phyloP scores from a whole-genome alignment of 2,888 invertebrate species.

The Idaea straminata region DNA sequence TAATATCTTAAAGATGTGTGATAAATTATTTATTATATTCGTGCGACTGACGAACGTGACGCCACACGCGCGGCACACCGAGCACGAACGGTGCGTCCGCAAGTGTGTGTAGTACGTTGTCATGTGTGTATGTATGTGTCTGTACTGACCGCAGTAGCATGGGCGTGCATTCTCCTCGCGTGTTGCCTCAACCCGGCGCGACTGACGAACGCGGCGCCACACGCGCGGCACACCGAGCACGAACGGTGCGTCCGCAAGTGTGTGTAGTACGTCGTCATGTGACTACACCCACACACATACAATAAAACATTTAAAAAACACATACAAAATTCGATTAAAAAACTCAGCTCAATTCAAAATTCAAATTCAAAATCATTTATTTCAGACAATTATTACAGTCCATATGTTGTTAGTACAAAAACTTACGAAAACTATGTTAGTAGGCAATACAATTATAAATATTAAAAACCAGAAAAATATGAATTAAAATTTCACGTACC shows the following conservation, averaged over 20 bases:
- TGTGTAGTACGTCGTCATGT: constrained; percentile 66
- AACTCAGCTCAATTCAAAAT: no score
- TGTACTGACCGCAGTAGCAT: neutral
- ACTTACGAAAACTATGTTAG: no score
- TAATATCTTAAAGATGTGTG: no score
- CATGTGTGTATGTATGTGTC: neutral
- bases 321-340: no score
- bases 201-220: constrained; percentile 68
- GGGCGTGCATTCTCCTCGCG: constrained; percentile 50
- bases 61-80: constrained; percentile 62
- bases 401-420: no score
- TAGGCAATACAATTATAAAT: no score
- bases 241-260: constrained; percentile 67
- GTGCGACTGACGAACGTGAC: constrained; percentile 61
- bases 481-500: no score
- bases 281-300: constrained; percentile 35
- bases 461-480: no score
- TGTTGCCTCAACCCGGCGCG: constrained; percentile 55
- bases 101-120: constrained; percentile 43
- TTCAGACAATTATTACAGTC: no score
- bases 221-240: constrained; percentile 55
- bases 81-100: constrained; percentile 61
- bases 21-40: no score
- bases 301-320: neutral
- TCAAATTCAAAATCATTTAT: no score